phyloP scores from a whole-genome alignment of 2,888 invertebrate species.

The Glaucopsyche alexis region DNA sequence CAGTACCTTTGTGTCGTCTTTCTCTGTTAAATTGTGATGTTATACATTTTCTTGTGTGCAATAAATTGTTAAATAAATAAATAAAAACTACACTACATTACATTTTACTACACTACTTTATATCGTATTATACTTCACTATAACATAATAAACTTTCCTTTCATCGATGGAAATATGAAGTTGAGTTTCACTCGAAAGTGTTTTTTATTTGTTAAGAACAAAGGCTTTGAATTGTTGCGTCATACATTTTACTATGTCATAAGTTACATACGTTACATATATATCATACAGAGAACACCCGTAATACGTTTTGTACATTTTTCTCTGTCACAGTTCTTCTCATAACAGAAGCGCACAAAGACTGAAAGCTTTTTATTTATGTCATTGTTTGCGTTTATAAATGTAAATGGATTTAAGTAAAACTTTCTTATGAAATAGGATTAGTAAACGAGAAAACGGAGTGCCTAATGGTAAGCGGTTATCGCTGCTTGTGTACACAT shows the following conservation, averaged over 20 bases:
- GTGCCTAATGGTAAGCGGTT: no score
- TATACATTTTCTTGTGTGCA: no score
- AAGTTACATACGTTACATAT: neutral
- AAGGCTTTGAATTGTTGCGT: slow-evolving; percentile 1
- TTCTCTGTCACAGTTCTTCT: slow-evolving; percentile 13
- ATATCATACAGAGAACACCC: neutral
- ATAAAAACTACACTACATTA: no score
- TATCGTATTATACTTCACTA: no score
- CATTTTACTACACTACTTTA: no score
- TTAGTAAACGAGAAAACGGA: no score
- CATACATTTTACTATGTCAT: neutral
- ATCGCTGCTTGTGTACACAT: no score
- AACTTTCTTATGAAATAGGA: neutral
- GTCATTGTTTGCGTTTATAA: neutral
- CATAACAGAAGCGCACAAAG: slow-evolving; percentile 9
- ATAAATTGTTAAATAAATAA: no score
- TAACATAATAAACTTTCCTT: neutral
- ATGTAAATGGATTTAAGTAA: neutral
- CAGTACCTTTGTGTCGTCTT: no score
- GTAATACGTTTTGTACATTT: slow-evolving; percentile 15
- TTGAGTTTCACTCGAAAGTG: neutral
- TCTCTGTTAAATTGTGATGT: no score
- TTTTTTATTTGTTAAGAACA: neutral
- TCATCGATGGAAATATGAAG: neutral
- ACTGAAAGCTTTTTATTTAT: slow-evolving; percentile 4